phyloP scores from a whole-genome alignment of 2,113 vertebrate species.

The Hystrix brachyura region DNA sequence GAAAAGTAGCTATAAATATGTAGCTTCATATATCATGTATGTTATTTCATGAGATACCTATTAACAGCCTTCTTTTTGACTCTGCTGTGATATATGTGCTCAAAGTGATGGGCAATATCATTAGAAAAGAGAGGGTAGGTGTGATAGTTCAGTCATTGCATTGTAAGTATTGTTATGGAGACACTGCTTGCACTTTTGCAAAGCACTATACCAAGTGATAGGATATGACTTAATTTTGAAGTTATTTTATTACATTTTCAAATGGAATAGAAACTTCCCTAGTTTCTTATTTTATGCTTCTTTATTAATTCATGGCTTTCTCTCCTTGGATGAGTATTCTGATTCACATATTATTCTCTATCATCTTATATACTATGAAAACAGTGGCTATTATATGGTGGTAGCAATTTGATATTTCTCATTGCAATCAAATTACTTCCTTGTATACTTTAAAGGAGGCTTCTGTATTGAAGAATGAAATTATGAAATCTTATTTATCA shows the following conservation, averaged over 20 bases:
- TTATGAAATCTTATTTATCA: conserved; percentile 9
- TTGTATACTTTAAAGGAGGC: conserved; percentile 7
- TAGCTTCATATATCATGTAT: not conserved
- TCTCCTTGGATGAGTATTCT: conserved; percentile 74
- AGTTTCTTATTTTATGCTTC: conserved; percentile 79
- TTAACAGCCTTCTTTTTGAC: not conserved
- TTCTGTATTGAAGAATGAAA: conserved; percentile 64
- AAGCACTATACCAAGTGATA: conserved; percentile 64
- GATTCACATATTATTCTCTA: conserved; percentile 73
- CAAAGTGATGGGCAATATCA: not conserved
- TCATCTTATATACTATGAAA: conserved; percentile 64
- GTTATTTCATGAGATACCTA: not conserved
- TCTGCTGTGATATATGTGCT: not conserved
- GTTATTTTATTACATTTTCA: conserved; percentile 81
- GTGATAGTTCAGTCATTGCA: not conserved
- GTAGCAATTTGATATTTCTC: conserved; percentile 75
- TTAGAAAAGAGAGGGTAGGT: conserved; percentile 58
- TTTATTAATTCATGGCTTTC: conserved; percentile 79
- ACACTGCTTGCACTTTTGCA: conserved; percentile 58
- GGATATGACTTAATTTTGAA: conserved; percentile 76
- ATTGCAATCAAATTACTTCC: conserved; percentile 47
- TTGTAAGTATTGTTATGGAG: conserved; percentile 60
- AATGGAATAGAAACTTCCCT: conserved; percentile 80
- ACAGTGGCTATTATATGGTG: conserved; percentile 72
- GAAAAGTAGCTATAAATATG: not conserved